A percentile compares a stretch with the other conserved stretches of the same genome.
phyloP scores from a whole-genome alignment of 2,113 vertebrate genomes.

The Percopsis transmontana region DNA sequence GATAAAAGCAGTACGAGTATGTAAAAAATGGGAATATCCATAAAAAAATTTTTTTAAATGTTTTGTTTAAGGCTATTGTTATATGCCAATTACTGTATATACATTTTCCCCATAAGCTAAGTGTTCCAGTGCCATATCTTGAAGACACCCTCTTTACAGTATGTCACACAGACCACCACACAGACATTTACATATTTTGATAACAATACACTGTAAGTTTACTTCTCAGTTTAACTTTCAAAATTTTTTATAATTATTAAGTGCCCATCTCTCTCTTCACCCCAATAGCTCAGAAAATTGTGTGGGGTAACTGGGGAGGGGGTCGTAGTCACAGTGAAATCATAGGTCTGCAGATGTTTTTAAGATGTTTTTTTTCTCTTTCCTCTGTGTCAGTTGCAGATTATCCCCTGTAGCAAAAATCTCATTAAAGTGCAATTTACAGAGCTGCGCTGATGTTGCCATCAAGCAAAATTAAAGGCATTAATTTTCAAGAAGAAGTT shows the following conservation, averaged over 20 bases:
- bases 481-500: conserved; percentile 99
- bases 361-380: conserved; percentile 92
- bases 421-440: conserved; percentile 99
- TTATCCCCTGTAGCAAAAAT: conserved; percentile 99
- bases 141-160: too few relatives aligned
- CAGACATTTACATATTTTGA: neutral
- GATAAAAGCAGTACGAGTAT: too few relatives aligned
- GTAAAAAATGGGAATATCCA: too few relatives aligned
- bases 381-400: conserved; percentile 93
- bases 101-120: too few relatives aligned
- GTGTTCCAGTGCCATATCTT: too few relatives aligned
- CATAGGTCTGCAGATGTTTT: conserved; percentile 99
- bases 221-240: conserved; percentile 52
- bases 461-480: conserved; percentile 99
- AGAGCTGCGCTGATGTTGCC: conserved; percentile 99
- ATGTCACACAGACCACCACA: too few relatives aligned
- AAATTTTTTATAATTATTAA: conserved; percentile 53
- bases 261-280: conserved; percentile 76
- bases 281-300: conserved; percentile 47
- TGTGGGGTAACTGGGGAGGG: conserved; percentile 72
- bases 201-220: conserved; percentile 40
- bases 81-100: too few relatives aligned
- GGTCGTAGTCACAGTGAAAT: conserved; percentile 95
- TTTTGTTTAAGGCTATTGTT: too few relatives aligned
- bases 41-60: too few relatives aligned